A percentile compares a stretch with the other conserved stretches of the same genome.
phyloP scores from a whole-genome alignment of 2,888 invertebrate species.

The Buathra laborator region DNA sequence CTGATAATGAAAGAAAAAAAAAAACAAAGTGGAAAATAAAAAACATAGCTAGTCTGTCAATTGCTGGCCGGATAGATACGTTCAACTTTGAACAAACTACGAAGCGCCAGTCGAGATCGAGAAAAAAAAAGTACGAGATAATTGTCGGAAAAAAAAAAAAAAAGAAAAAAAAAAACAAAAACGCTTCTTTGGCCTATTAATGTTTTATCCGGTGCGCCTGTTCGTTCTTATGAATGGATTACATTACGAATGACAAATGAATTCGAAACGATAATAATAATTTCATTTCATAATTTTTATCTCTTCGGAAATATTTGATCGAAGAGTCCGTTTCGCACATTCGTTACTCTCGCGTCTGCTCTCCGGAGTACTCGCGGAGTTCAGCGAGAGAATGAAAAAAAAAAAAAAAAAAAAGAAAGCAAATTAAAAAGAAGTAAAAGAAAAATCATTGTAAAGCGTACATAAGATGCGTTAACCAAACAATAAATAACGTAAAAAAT shows the following conservation, averaged over 20 bases:
- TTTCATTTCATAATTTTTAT: neutral
- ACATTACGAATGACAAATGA: conserved; percentile 7
- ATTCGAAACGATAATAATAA: neutral
- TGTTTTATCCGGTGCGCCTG: conserved; percentile 44
- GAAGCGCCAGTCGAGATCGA: conserved; percentile 47
- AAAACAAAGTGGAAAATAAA: conserved; percentile 66
- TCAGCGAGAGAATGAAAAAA: conserved; percentile 20
- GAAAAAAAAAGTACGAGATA: conserved; percentile 10
- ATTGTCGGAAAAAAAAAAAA: conserved; percentile 37
- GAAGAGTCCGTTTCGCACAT: conserved; percentile 1
- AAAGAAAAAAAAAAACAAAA: conserved; percentile 39
- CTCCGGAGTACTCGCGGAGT: conserved; percentile 11
- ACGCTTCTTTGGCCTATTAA: conserved; percentile 62
- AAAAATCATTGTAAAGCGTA: conserved; percentile 27
- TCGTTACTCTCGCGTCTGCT: conserved; percentile 7
- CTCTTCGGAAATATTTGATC: neutral
- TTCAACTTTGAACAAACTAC: conserved; percentile 42
- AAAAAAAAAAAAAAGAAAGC: conserved; percentile 21
- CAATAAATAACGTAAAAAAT: conserved; percentile 48
- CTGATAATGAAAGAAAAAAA: conserved; percentile 77
- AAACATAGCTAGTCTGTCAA: conserved; percentile 81
- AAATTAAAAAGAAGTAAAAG: conserved; percentile 19
- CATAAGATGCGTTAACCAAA: conserved; percentile 50
- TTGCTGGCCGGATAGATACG: conserved; percentile 75
- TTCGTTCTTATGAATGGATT: conserved; percentile 6